Base-by-base conservation (phyloP, 2,797 vertebrate genomes). In the Loriculus beryllinus region DNA sequence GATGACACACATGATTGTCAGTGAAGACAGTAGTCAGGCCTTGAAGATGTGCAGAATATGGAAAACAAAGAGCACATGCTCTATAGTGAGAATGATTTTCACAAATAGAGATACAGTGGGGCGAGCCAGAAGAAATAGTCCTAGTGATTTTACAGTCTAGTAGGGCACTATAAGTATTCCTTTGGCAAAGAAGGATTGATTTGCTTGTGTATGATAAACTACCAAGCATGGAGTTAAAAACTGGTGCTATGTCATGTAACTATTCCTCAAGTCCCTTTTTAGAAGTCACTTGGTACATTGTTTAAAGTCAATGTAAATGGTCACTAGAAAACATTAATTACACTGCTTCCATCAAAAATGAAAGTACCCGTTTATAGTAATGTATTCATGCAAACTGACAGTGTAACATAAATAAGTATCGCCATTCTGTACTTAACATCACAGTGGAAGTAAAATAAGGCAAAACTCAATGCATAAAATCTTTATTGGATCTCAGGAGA, bases 331-430 rank as follows among this genome's bases (percentile, higher is more conserved):
- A 90, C 82, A 54, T 94, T 95, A 93, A 94, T 96, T 94, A 80
- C 82, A 82, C 0, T 12, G 72, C 80, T 95, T 95, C 91, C 86
- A 96, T 1, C 6, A 15, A 94, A 97, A 96, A 97, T 77, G 23
- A 93, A 95, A 96, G 90, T 93, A 77, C 10, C 68, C 86, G 65
- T 97, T 97, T 97, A 96, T 75, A 94, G 89, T 76, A 96, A 96
- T 52, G 80, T 76, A 65, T 84, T 96, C 88, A 94, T 80, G 82
- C 81, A 97, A 89, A 88, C 57, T 96, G 93, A 94, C 59, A 94
- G 80, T 42, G 49, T 39, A 78, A 51, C 48, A 95, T 92, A 95
- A 96, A 91, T 92, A 91, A 95, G 90, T 95, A 96, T n/a, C 37
- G n/a, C n/a, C n/a, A 49, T 79, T 80, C 82, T 64, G 43, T 79